Conservation (phyloP, 2,113 vertebrate species). For the Gopherus evgoodei region DNA sequence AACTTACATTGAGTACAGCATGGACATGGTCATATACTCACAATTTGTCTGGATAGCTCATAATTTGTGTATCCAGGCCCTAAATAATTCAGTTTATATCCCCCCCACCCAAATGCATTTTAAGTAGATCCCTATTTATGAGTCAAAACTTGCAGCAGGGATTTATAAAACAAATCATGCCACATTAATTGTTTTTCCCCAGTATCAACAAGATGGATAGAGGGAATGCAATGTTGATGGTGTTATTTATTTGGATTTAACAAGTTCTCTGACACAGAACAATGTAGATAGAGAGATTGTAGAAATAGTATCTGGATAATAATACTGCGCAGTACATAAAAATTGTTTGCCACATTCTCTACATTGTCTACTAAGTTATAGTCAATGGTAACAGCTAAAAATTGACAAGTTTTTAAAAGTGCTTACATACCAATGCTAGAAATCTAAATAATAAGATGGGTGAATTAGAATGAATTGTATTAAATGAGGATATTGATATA, state of each 20-base stretch:
- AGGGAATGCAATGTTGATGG: neutral
- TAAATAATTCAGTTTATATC: neutral
- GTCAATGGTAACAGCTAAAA: neutral
- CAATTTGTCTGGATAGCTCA: neutral
- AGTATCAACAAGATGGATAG: neutral
- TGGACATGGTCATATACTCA: neutral
- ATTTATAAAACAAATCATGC: conserved; percentile 13
- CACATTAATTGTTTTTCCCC: conserved; percentile 1
- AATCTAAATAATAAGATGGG: too few relatives aligned
- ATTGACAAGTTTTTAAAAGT: too few relatives aligned
- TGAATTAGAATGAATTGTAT: too few relatives aligned
- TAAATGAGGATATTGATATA: too few relatives aligned
- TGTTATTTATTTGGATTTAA: neutral
- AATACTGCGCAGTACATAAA: neutral
- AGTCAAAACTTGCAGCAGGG: neutral
- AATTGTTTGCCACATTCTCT: neutral
- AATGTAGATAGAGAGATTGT: neutral
- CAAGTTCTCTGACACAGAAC: neutral
- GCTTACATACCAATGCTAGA: too few relatives aligned
- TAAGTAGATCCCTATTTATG: neutral
- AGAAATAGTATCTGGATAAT: neutral
- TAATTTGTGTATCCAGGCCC: neutral
- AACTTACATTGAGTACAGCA: neutral
- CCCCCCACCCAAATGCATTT: neutral
- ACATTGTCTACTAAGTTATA: neutral